phyloP scores from a whole-genome alignment of 2,113 vertebrate genomes.

The Paraplagusia blochii region DNA sequence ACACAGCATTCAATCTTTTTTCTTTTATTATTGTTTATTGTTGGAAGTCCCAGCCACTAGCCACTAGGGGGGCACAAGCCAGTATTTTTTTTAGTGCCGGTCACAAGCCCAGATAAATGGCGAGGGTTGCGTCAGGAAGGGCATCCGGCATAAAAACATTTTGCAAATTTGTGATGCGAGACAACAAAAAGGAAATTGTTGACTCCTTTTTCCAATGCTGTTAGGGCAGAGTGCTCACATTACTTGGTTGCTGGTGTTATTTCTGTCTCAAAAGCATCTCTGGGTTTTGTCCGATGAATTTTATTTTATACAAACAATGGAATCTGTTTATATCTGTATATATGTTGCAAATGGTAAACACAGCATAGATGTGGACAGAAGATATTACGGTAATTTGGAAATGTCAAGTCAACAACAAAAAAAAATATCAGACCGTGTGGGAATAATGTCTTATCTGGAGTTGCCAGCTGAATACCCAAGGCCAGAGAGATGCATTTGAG shows the following conservation, averaged over 20 bases:
- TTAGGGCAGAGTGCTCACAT: too few species aligned
- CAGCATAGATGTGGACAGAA: constrained; percentile 2
- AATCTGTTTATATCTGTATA: not conserved
- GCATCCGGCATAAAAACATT: too few species aligned
- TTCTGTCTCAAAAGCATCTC: not conserved
- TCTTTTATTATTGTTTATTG: not conserved
- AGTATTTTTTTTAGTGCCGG: too few species aligned
- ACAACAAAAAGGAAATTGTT: too few species aligned
- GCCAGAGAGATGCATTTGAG: too few species aligned
- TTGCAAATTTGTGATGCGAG: too few species aligned
- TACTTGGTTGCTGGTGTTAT: not conserved
- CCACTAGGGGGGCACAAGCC: too few species aligned
- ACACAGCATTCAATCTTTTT: not conserved
- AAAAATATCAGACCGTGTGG: not conserved
- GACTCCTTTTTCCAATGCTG: too few species aligned
- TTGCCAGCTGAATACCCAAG: constrained; percentile 14
- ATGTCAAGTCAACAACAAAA: constrained; percentile 8
- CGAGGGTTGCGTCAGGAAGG: too few species aligned
- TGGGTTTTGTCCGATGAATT: not conserved
- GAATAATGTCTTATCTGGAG: not conserved
- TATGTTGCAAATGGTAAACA: constrained; percentile 17
- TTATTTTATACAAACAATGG: constrained; percentile 7
- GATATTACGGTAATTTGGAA: constrained; percentile 14
- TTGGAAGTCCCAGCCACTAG: too few species aligned
- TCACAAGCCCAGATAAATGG: too few species aligned